phyloP scores from a whole-genome alignment of 2,113 vertebrate species.

The Coregonus clupeaformis region DNA sequence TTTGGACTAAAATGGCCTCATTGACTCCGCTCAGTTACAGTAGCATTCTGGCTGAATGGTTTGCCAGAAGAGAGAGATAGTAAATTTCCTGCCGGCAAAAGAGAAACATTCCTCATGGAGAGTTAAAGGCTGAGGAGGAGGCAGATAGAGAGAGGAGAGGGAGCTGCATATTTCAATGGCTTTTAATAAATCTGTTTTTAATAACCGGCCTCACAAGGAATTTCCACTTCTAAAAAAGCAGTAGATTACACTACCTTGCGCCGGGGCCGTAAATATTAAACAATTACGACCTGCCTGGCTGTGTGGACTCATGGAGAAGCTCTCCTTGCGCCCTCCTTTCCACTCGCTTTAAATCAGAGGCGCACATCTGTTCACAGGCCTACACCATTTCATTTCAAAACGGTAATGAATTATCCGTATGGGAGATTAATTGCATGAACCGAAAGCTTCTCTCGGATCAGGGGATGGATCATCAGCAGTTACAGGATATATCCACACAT shows the following conservation, averaged over 20 bases:
- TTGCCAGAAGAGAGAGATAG: conserved; percentile 18
- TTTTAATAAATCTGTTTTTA: conserved; percentile 36
- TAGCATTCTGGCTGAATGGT: conserved; percentile 31
- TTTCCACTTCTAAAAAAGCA: conserved; percentile 10
- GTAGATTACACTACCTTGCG: conserved; percentile 19
- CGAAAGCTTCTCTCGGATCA: conserved; percentile 5
- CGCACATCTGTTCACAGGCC: conserved; percentile 35
- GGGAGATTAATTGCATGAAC: conserved; percentile 24
- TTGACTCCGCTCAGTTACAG: conserved; percentile 36
- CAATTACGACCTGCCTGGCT: conserved; percentile 29
- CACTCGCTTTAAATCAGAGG: conserved; percentile 42
- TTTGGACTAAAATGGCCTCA: conserved; percentile 7
- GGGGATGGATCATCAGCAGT: too few relatives aligned
- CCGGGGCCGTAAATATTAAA: conserved; percentile 40
- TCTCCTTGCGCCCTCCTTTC: neutral
- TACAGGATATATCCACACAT: too few relatives aligned
- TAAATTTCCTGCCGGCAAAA: conserved; percentile 24
- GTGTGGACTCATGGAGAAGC: neutral
- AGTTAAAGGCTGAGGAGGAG: neutral
- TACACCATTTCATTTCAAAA: conserved; percentile 42
- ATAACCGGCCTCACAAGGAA: conserved; percentile 31
- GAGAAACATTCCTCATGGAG: conserved; percentile 4
- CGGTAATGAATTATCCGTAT: conserved; percentile 41
- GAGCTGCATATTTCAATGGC: neutral
- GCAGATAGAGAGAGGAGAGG: neutral